Evolutionary conservation across 2,888 invertebrate species (phyloP).

Genomic region (Ceraclea dissimilis): DNA sequence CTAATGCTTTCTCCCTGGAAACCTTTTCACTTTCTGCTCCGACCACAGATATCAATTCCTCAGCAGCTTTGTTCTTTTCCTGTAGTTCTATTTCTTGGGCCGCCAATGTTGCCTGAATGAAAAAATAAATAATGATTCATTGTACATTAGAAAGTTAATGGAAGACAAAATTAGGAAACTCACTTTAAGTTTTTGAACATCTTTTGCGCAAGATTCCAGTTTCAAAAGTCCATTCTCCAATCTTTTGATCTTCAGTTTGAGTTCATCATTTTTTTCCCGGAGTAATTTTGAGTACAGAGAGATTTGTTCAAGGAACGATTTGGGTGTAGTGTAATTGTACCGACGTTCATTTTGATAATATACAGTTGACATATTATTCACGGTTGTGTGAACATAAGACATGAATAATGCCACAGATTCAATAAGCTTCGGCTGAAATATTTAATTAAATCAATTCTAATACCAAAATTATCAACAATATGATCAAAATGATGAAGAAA

Average conservation of each 20-base stretch:
- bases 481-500: neutral
- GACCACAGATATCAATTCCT: constrained; percentile 78
- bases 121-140: constrained; percentile 1
- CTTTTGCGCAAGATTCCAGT: constrained; percentile 74
- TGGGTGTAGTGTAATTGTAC: constrained; percentile 95
- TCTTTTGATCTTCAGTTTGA: constrained; percentile 67
- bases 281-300: constrained; percentile 69
- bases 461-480: neutral
- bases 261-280: constrained; percentile 57
- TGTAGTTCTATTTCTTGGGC: constrained; percentile 76
- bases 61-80: constrained; percentile 84
- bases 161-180: neutral
- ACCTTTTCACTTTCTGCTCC: constrained; percentile 88
- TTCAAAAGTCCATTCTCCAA: constrained; percentile 86
- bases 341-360: constrained; percentile 81
- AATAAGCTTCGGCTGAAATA: constrained; percentile 45
- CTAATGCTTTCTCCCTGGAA: constrained; percentile 74
- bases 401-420: constrained; percentile 74
- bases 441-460: constrained; percentile 2
- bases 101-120: constrained; percentile 45
- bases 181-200: constrained; percentile 79
- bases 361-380: constrained; percentile 73
- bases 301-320: constrained; percentile 90
- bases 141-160: neutral
- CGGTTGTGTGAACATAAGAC: constrained; percentile 83